These are phyloP conservation scores for Amia ocellicauda DNA, from an alignment of 2,113 vertebrate genomes.

Conservation along the genomic window DNA sequence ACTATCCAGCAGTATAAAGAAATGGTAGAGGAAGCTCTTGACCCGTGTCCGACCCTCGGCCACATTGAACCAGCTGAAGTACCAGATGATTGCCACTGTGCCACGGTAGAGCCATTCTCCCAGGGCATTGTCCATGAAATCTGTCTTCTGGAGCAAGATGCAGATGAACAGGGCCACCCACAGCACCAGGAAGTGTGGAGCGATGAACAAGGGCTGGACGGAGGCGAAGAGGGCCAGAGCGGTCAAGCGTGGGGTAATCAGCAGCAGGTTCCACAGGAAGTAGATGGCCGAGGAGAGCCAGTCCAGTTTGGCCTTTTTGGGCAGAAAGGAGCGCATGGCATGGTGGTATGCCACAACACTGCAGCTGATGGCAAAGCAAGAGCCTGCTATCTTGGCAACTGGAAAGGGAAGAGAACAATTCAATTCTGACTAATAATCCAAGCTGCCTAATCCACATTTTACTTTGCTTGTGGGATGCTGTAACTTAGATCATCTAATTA, in stretches of 20 bases:
- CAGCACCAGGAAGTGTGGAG: slow-evolving; percentile 63
- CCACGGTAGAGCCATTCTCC: slow-evolving; percentile 72
- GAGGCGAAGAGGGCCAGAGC: slow-evolving; percentile 68
- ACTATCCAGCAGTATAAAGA: slow-evolving; percentile 61
- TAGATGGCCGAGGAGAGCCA: slow-evolving; percentile 47
- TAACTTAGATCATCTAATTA: not conserved
- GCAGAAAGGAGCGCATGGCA: slow-evolving; percentile 73
- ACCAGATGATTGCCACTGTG: slow-evolving; percentile 72
- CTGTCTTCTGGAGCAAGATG: slow-evolving; percentile 57
- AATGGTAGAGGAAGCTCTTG: slow-evolving; percentile 65
- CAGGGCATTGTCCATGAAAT: slow-evolving; percentile 60
- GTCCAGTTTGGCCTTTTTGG: slow-evolving; percentile 48
- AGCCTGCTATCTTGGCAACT: slow-evolving; percentile 42
- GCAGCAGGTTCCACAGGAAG: slow-evolving; percentile 78
- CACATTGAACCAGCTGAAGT: slow-evolving; percentile 84
- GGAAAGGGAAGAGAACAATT: slow-evolving; percentile 18
- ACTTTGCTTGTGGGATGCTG: not conserved
- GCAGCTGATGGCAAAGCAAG: slow-evolving; percentile 31
- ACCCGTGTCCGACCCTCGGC: slow-evolving; percentile 45
- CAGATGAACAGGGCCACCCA: slow-evolving; percentile 71
- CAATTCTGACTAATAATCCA: too few relatives aligned
- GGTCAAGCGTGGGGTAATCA: slow-evolving; percentile 69
- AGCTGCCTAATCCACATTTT: too few relatives aligned
- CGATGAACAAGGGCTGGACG: slow-evolving; percentile 54
- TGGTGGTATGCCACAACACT: slow-evolving; percentile 68